phyloP scores from a whole-genome alignment of 2,113 vertebrate genomes.

The Acinonyx jubatus region DNA sequence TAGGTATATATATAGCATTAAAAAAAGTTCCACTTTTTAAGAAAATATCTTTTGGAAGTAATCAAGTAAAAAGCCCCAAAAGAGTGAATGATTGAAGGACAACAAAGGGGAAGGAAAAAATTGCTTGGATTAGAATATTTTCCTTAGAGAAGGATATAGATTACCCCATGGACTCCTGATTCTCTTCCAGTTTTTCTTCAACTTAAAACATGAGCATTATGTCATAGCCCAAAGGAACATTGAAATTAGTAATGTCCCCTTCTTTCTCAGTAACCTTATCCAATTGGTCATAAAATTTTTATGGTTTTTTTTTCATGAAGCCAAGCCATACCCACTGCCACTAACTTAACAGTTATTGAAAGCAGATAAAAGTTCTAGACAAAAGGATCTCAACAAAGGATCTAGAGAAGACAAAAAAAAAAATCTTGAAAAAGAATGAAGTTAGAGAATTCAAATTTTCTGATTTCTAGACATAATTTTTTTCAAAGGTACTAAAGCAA shows the following conservation, averaged over 20 bases:
- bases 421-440: conserved; percentile 12
- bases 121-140: neutral
- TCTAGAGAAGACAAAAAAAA: neutral
- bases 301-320: neutral
- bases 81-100: neutral
- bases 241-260: neutral
- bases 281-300: neutral
- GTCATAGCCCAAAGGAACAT: neutral
- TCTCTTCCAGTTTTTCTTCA: neutral
- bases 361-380: neutral
- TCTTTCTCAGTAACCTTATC: neutral
- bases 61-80: neutral
- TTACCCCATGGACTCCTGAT: neutral
- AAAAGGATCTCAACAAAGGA: neutral
- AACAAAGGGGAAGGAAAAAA: neutral
- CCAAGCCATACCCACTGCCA: neutral
- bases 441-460: neutral
- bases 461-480: conserved; percentile 5
- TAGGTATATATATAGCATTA: neutral
- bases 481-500: neutral
- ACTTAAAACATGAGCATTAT: neutral
- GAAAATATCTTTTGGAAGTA: neutral
- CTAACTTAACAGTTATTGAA: neutral
- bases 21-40: neutral
- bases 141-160: neutral